Evolutionary conservation across 2,797 vertebrate species (phyloP).

Genomic region (Nasua narica): DNA sequence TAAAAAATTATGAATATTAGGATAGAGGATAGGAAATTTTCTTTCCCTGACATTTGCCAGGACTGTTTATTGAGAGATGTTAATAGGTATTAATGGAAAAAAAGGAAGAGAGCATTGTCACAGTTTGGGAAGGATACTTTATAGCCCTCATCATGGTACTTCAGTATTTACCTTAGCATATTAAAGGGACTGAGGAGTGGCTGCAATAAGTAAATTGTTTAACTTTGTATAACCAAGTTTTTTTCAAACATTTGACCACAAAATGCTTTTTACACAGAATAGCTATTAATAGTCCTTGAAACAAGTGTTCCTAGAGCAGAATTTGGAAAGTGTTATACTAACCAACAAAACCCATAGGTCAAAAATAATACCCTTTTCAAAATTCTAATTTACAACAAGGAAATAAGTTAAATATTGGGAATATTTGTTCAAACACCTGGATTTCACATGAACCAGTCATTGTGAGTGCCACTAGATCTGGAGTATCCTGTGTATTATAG

Average conservation of each 20-base stretch:
- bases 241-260: constrained; percentile 40
- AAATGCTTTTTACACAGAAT: constrained; percentile 1
- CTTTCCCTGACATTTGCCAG: neutral
- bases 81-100: neutral
- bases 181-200: neutral
- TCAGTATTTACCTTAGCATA: neutral
- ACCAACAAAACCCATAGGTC: neutral
- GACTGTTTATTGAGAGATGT: neutral
- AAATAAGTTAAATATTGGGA: constrained; percentile 16
- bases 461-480: neutral
- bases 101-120: neutral
- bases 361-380: constrained; percentile 28
- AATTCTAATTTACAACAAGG: neutral
- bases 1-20: neutral
- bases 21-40: neutral
- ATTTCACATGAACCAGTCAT: constrained; percentile 9
- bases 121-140: neutral
- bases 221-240: constrained; percentile 20
- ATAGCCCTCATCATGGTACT: neutral
- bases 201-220: constrained; percentile 35
- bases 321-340: constrained; percentile 28
- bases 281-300: constrained; percentile 21
- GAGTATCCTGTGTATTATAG: neutral
- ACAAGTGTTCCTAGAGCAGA: neutral
- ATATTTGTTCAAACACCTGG: neutral